These are phyloP conservation scores for Emydura subglobosa DNA, from an alignment of 2,113 vertebrate genomes.

Conservation along the genomic window DNA sequence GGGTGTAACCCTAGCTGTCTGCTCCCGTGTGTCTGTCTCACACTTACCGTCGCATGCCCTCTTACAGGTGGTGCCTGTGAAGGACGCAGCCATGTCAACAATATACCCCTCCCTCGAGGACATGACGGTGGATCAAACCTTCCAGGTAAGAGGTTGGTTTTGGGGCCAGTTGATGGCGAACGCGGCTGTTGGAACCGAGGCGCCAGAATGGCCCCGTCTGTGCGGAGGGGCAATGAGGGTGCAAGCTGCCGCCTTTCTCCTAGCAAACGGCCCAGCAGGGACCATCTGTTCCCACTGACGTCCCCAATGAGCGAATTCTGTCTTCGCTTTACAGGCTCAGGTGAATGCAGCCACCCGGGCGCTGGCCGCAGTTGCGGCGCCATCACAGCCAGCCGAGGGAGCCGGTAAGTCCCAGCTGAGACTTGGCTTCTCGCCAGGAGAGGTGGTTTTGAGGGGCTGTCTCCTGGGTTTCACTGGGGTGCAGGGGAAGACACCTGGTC, in stretches of 20 bases:
- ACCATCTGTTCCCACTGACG: not conserved
- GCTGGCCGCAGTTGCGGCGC: conserved; percentile 3
- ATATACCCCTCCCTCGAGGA: conserved; percentile 97
- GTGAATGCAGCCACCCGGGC: conserved; percentile 7
- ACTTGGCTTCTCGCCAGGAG: not conserved
- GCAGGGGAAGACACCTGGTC: not conserved
- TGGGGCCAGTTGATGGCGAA: not conserved
- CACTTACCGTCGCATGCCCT: not conserved
- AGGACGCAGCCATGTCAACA: conserved; percentile 80
- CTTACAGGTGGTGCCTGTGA: not conserved
- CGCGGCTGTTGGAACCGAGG: not conserved
- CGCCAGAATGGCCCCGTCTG: not conserved
- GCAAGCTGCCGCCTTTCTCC: not conserved
- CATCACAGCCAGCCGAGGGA: not conserved
- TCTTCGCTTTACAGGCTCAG: conserved; percentile 66
- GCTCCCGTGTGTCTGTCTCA: not conserved
- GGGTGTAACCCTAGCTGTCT: not conserved
- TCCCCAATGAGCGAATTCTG: not conserved
- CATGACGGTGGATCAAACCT: conserved; percentile 92
- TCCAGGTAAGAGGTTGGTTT: conserved; percentile 81
- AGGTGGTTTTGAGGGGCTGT: not conserved
- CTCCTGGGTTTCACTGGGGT: not conserved
- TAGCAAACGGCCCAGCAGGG: no score
- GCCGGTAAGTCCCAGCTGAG: fast-evolving
- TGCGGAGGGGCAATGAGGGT: no score